These are phyloP conservation scores for Lamellibrachia columna DNA, from an alignment of 2,888 invertebrate genomes.

Conservation along the genomic window DNA sequence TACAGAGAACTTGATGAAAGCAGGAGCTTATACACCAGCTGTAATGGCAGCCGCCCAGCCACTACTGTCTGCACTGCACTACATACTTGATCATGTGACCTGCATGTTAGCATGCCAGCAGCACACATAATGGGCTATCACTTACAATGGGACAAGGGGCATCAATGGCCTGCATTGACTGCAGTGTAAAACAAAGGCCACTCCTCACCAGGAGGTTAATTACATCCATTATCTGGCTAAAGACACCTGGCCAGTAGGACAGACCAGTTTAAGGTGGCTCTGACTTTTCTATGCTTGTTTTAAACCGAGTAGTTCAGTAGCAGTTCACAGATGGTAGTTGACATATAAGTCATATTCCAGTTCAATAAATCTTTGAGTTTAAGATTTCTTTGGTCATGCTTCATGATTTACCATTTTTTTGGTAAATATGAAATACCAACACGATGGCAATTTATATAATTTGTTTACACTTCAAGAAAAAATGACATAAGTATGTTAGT, in stretches of 20 bases:
- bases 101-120: neutral
- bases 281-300: neutral
- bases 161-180: neutral
- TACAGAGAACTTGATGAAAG: neutral
- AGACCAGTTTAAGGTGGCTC: neutral
- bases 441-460: too few species aligned
- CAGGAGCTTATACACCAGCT: neutral
- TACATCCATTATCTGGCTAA: neutral
- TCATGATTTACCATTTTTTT: too few species aligned
- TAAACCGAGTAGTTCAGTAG: neutral
- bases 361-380: too few species aligned
- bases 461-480: too few species aligned
- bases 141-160: constrained; percentile 16
- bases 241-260: neutral
- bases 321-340: neutral
- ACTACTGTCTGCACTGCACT: neutral
- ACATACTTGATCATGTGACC: neutral
- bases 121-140: constrained; percentile 16
- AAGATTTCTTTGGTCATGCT: too few species aligned
- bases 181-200: constrained; percentile 9
- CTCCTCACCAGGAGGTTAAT: neutral
- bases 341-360: too few species aligned
- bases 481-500: too few species aligned
- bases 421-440: too few species aligned
- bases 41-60: neutral